A percentile compares a stretch with the other conserved stretches of the same genome.
phyloP scores from a whole-genome alignment of 2,797 vertebrate species.

The Enteromius afrohamiltoni region DNA sequence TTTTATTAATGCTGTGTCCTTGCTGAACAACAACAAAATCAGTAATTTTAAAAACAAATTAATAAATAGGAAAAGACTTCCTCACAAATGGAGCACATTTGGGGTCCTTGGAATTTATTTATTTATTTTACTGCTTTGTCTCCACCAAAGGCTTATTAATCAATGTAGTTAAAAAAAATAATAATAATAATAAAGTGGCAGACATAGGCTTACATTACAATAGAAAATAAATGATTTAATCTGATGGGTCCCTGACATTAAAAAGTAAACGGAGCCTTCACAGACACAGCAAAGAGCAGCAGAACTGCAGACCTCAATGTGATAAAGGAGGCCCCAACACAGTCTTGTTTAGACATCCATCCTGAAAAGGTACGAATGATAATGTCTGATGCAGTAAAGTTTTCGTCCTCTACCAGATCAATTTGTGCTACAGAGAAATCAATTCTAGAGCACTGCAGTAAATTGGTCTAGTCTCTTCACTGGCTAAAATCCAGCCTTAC shows the following conservation, averaged over 20 bases:
- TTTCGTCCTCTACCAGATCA: slow-evolving; percentile 34
- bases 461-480: slow-evolving; percentile 30
- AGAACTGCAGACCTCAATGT: neutral
- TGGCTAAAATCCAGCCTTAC: neutral
- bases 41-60: neutral
- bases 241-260: neutral
- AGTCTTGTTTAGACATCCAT: slow-evolving; percentile 19
- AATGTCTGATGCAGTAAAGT: slow-evolving; percentile 33
- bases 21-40: neutral
- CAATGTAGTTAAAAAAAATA: neutral
- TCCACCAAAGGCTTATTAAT: neutral
- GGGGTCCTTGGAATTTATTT: neutral
- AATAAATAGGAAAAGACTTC: neutral
- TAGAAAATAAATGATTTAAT: neutral
- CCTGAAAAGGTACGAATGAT: slow-evolving; percentile 27
- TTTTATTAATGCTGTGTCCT: neutral
- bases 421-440: slow-evolving; percentile 33
- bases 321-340: neutral
- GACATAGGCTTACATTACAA: neutral
- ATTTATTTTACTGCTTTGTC: neutral
- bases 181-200: neutral
- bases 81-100: neutral
- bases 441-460: slow-evolving; percentile 39
- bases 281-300: neutral
- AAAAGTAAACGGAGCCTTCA: neutral